Base-by-base conservation (phyloP, 2,113 vertebrate genomes). In the Zosterops lateralis region DNA sequence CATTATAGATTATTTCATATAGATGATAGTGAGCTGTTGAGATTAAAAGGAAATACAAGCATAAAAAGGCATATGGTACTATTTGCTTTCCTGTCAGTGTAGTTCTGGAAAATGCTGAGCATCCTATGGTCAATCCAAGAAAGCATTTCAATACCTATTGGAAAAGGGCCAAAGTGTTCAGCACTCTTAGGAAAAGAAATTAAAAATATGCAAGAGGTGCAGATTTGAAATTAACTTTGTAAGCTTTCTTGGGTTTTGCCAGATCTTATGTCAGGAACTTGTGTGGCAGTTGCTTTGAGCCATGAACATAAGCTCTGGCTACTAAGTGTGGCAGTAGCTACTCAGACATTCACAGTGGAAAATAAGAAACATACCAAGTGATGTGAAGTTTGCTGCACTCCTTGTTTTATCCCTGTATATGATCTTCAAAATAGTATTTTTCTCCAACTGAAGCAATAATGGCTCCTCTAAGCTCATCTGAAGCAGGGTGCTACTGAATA, bases 401-500 rank as follows among this genome's bases (percentile, higher is more conserved):
- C 36, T 81, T 81, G 18, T 66, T 92, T 71, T 71, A 56, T 28
- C 36, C 44, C 25, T 36, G 53, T 32, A 5, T 62, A 8, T 70
- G 10, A 62, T 67, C 53, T 84, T 93, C 47, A 87, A 14, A 91
- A 38, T 67, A 78, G 75, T 84, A 13, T 89, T 87, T 83, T 65
- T 42, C 22, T 93, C 25, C 47, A 67, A 5, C 16, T 62, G 61
- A 82, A 54, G 38, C 57, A 78, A 38, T 67, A 28, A 28, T 64
- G 32, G 26, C 24, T 38, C n/a, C 48, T 84, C 3, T 36, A 50
- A 87, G 45, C 72, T 82, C 26, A 76, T 62, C 96, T 96, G 58
- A 40, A 76, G 24, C 96, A 91, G 89, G 80, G 91, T 92, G 50
- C 60, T 91, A 58, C 16, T 58, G 64, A 85, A 68, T 96, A 96